Base-by-base conservation (phyloP, 2,888 invertebrate species). In the Lampropteryx suffumata region DNA sequence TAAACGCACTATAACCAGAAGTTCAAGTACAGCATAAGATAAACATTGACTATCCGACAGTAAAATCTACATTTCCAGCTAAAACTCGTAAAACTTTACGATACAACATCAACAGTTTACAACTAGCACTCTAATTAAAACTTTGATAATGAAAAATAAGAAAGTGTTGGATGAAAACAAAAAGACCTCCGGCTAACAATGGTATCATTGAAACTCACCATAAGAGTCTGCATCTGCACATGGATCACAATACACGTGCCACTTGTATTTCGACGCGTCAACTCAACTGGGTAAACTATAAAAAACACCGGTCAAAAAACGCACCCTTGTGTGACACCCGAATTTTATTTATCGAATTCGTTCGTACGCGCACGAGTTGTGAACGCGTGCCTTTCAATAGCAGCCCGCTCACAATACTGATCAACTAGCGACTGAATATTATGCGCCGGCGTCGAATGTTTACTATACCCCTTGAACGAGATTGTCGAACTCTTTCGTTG, bases 401-500 rank as follows among this genome's bases (percentile, higher is more conserved):
- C 75, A 64, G 79, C 67, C 76, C 72, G 78, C 72, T 73, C 74
- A 65, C 77, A 68, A 77, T 79, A 73, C 71, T 76, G 82, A 72
- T 74, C 79, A 71, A 69, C 71, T 76, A 74, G 71, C 74, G 77
- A 76, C 76, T 72, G 70, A 59, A 50, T 55, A 47, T 39, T 55
- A 52, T 74, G 85, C 84, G 87, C 76, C 76, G 73, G 79, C 76
- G 82, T 69, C 73, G 73, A 30, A 65, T 87, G 84, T 87, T 86
- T 87, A 87, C 86, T 81, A 82, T 77, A 74, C 84, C 82, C 87
- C 86, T 84, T 84, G 79, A 82, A 75, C 81, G 77, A 77, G 73
- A 67, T 71, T 76, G 74, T 80, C 76, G 61, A 76, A 79, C 28
- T 76, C 74, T 61, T 65, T n/a, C 35, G 35, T 62, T 29, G 58